Evolutionary conservation across 2,888 invertebrate genomes (phyloP).

Genomic region (Cataglyphis livida): DNA sequence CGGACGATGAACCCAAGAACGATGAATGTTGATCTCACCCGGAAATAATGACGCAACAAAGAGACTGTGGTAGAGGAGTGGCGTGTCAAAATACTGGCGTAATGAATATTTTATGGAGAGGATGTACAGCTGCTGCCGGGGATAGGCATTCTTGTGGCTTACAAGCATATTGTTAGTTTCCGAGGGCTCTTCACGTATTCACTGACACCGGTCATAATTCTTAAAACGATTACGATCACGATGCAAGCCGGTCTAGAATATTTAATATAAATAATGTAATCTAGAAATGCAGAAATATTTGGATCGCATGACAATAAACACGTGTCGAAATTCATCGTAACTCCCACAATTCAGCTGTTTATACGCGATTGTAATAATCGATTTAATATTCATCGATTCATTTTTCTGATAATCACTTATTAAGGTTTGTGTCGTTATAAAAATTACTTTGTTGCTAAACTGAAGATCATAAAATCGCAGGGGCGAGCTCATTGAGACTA

Average conservation of each 20-base stretch:
- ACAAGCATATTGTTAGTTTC: neutral
- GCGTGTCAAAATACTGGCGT: constrained; percentile 30
- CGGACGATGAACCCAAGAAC: constrained; percentile 46
- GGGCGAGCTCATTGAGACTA: neutral
- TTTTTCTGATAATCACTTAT: neutral
- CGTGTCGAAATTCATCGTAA: neutral
- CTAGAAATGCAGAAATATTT: neutral
- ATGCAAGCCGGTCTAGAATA: constrained; percentile 12
- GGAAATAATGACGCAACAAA: constrained; percentile 64
- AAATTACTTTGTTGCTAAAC: neutral
- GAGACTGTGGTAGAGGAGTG: constrained; percentile 36
- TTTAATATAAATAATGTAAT: neutral
- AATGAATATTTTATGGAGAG: constrained; percentile 45
- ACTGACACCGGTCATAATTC: constrained; percentile 13
- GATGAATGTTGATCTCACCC: constrained; percentile 69
- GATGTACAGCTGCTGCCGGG: neutral
- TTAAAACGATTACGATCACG: constrained; percentile 18
- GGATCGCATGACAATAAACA: neutral
- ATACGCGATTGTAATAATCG: neutral
- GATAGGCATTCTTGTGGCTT: neutral
- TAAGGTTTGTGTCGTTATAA: neutral
- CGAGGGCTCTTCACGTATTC: constrained; percentile 17
- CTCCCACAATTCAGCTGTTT: neutral
- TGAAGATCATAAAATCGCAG: neutral
- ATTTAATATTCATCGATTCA: neutral